These are phyloP conservation scores for Lethocerus indicus DNA, from an alignment of 1,140 invertebrate species.

Conservation along the genomic window DNA sequence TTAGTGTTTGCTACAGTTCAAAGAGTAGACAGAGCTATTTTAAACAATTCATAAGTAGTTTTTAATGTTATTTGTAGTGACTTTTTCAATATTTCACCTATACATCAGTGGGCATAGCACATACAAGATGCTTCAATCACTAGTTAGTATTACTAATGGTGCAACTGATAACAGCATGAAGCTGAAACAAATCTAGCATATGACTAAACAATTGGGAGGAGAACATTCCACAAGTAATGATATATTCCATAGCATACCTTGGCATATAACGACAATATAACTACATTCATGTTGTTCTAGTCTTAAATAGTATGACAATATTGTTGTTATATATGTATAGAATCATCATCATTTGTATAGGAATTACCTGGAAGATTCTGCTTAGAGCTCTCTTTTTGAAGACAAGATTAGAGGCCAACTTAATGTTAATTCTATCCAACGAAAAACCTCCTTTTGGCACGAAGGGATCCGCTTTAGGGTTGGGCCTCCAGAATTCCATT, in stretches of 20 bases:
- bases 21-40: too few relatives aligned
- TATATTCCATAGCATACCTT: neutral
- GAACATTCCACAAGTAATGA: neutral
- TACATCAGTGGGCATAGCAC: too few relatives aligned
- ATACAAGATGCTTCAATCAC: too few relatives aligned
- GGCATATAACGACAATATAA: neutral
- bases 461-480: conserved; percentile 17
- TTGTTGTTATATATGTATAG: neutral
- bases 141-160: too few relatives aligned
- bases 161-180: too few relatives aligned
- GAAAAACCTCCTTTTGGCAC: conserved; percentile 17
- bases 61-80: too few relatives aligned
- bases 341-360: neutral
- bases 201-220: neutral
- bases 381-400: conserved; percentile 15
- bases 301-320: neutral
- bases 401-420: neutral
- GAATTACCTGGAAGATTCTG: conserved; percentile 17
- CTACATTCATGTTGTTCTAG: neutral
- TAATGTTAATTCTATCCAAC: neutral
- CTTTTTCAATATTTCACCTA: too few relatives aligned
- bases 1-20: too few relatives aligned
- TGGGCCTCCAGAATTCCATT: conserved; percentile 20
- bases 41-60: too few relatives aligned
- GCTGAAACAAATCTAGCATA: too few relatives aligned